Conservation (phyloP, 53 echinoderm and acorn worm genomes). For the Temnopleurus reevesii region DNA sequence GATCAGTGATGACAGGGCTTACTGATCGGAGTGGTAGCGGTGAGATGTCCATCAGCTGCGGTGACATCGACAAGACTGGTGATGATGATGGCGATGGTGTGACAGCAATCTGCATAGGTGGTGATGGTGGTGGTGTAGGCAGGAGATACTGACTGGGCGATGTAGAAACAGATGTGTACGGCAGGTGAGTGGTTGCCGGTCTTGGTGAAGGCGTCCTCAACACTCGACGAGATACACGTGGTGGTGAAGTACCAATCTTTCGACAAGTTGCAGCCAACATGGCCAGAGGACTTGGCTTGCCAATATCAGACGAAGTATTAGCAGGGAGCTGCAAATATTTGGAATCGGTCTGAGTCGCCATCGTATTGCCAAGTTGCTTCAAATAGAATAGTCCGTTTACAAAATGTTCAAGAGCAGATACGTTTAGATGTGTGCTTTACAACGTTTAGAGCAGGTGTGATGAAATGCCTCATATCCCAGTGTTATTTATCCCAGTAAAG, state of each 20-base stretch:
- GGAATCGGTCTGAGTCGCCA: neutral
- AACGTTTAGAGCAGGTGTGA: neutral
- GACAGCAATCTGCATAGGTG: neutral
- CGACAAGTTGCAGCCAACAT: slow-evolving; percentile 86
- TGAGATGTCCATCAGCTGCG: neutral
- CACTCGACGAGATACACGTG: neutral
- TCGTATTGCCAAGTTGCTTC: neutral
- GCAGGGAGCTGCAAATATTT: slow-evolving; percentile 61
- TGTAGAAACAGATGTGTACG: neutral
- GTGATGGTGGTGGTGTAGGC: slow-evolving; percentile 64
- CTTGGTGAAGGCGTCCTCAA: neutral
- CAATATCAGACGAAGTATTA: slow-evolving; percentile 52
- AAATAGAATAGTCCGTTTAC: neutral
- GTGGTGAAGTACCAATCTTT: slow-evolving; percentile 69
- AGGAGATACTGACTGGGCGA: neutral
- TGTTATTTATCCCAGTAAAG: neutral
- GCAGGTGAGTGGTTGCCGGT: neutral
- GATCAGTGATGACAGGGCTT: neutral
- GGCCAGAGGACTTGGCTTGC: slow-evolving; percentile 87
- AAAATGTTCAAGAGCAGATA: neutral
- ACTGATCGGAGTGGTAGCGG: slow-evolving; percentile 37
- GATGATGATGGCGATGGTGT: neutral
- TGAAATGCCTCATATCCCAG: neutral
- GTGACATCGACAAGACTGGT: neutral
- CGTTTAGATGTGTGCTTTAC: neutral